These are phyloP conservation scores for Netta rufina DNA, from an alignment of 2,797 vertebrate species.

Conservation along the genomic window DNA sequence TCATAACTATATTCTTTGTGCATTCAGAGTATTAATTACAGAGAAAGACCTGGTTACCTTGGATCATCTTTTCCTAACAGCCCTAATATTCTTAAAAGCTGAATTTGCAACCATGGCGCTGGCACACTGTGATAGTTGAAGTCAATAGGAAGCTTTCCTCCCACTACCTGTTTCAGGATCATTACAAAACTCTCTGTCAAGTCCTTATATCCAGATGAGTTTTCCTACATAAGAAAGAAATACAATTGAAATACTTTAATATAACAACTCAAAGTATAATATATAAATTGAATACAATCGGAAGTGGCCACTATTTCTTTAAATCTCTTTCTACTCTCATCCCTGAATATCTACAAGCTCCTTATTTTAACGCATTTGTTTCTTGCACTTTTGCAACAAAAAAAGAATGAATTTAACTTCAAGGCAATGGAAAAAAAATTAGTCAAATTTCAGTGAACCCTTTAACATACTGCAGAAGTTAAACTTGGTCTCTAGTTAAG, in stretches of 20 bases:
- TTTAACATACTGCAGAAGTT: not conserved
- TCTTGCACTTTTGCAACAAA: not conserved
- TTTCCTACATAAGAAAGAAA: conserved; percentile 81
- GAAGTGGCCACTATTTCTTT: not conserved
- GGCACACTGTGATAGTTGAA: conserved; percentile 97
- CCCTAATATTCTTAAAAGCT: conserved; percentile 92
- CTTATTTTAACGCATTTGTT: not conserved
- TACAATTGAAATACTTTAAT: not conserved
- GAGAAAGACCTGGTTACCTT: conserved; percentile 78
- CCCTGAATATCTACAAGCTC: not conserved
- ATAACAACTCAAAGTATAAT: not conserved
- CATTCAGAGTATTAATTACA: not conserved
- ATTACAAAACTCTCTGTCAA: conserved; percentile 91
- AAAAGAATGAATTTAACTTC: not conserved
- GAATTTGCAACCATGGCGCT: conserved; percentile 97
- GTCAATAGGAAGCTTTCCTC: conserved; percentile 93
- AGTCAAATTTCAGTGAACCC: not conserved
- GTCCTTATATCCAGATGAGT: conserved; percentile 89
- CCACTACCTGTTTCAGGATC: conserved; percentile 95
- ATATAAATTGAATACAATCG: not conserved
- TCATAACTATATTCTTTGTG: not conserved
- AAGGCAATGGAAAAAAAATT: not conserved
- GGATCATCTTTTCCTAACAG: conserved; percentile 93
- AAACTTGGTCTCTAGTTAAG: not conserved
- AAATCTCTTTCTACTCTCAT: not conserved